Conservation (phyloP, 1,140 invertebrate species). For the Tyrophagus putrescentiae region DNA sequence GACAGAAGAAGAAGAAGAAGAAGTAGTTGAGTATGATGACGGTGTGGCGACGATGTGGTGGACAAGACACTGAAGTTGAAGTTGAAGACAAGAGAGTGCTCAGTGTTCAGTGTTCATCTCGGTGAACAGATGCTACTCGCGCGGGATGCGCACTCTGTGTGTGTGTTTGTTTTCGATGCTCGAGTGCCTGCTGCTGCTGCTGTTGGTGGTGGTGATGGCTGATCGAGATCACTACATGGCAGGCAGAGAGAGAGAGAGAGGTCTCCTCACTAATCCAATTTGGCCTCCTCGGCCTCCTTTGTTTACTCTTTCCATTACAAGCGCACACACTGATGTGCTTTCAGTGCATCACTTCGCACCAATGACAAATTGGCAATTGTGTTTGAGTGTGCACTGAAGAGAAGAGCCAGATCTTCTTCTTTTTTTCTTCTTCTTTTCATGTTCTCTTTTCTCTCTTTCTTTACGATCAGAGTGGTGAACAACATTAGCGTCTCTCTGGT, state of each 20-base stretch:
- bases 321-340: neutral
- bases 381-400: too few relatives aligned
- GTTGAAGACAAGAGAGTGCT: too few relatives aligned
- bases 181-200: neutral
- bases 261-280: conserved; percentile 16
- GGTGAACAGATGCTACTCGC: neutral
- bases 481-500: neutral
- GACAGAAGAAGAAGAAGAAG: too few relatives aligned
- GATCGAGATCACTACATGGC: neutral
- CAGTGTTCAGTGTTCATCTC: too few relatives aligned
- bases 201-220: neutral
- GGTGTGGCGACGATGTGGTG: too few relatives aligned
- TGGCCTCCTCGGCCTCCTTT: too few relatives aligned
- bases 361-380: conserved; percentile 16
- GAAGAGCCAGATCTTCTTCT: too few relatives aligned
- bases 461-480: neutral
- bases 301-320: conserved; percentile 9
- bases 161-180: neutral
- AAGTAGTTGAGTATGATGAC: too few relatives aligned
- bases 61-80: too few relatives aligned
- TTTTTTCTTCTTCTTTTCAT: too few relatives aligned
- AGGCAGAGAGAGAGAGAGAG: too few relatives aligned
- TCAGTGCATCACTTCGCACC: too few relatives aligned
- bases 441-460: neutral
- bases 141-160: neutral